Base-by-base conservation (phyloP, 2,888 invertebrate species). In the Coleophora deauratella region DNA sequence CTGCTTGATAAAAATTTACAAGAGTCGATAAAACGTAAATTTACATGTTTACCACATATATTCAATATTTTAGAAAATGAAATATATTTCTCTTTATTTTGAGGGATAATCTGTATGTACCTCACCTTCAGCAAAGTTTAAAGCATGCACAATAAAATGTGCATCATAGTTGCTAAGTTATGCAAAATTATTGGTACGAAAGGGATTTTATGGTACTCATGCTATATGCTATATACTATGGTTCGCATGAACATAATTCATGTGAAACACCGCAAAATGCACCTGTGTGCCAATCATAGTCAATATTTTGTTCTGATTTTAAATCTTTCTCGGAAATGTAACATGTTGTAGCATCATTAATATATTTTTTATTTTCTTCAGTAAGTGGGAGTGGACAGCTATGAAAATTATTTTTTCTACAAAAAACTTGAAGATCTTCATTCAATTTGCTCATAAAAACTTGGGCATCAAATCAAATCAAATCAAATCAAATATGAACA, bases 31-130 rank as follows among this genome's bases (percentile, higher is more conserved):
- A 49, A 42, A 27, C 38, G 27, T n/a, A 42, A 44, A 27, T 39
- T 34, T 1, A 34, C 14, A 14, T 44, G 21, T 4, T 21, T 3
- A 3, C 21, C 21, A 4, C 6, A 4, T 3, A 21, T 21, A 21
- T 6, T 40, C 39, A 53, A 12, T 8, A 38, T 9, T 50, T 62
- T 66, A n/a, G 54, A 45, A 41, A 65, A 59, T 11, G 59, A 61
- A 15, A 62, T 58, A 42, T 61, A 62, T 47, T 49, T 52, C 48
- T 62, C 62, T 42, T 59, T 56, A 36, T 51, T 59, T 41, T 55
- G 46, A 2, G 60, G 51, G 37, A 64, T 57, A 8, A 55, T 41
- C 11, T n/a, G n/a, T n/a, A n/a, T 47, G 33, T 12, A 57, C 39
- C 12, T 46, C 40, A 12, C 55, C 43, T 6, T 55, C 47, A 43